These are phyloP conservation scores for Blennius ocellaris DNA, from an alignment of 2,113 vertebrate genomes.

Conservation along the genomic window DNA sequence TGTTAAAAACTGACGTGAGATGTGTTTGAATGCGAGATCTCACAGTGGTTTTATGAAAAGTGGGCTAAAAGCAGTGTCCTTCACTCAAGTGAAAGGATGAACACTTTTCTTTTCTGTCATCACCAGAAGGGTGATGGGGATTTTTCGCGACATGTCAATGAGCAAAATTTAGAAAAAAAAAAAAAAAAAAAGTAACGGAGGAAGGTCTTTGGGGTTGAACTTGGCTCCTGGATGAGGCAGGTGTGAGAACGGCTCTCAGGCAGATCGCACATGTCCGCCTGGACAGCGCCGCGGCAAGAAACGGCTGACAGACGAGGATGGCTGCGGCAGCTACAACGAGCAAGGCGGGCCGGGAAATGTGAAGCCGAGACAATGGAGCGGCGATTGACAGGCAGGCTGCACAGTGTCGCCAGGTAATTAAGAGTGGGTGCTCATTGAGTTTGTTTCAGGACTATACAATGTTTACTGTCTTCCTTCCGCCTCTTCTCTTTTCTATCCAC, in stretches of 20 bases:
- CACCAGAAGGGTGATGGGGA: conserved; percentile 44
- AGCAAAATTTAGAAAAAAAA: conserved; percentile 63
- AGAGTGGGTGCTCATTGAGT: background rate
- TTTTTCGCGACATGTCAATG: conserved; percentile 51
- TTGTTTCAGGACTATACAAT: conserved; percentile 21
- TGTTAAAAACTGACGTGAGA: conserved; percentile 27
- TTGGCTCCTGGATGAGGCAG: conserved; percentile 55
- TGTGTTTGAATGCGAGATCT: conserved; percentile 9
- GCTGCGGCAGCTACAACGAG: conserved; percentile 23
- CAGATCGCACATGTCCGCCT: conserved; percentile 58
- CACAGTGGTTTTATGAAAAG: background rate
- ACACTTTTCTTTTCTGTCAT: conserved; percentile 20
- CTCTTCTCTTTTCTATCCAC: no score
- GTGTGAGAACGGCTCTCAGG: conserved; percentile 75
- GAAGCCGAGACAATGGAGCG: background rate
- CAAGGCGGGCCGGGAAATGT: background rate
- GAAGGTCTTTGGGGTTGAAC: conserved; percentile 55
- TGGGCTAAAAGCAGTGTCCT: conserved; percentile 30
- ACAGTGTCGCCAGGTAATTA: conserved; percentile 10
- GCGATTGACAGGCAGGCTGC: conserved; percentile 10
- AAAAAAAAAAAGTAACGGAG: background rate
- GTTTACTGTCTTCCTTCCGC: conserved; percentile 10
- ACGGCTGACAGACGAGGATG: conserved; percentile 49
- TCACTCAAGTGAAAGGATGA: conserved; percentile 24
- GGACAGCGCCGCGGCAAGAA: conserved; percentile 41